Conservation (phyloP, 2,888 invertebrate species). For the Drosophila nr. fundita region DNA sequence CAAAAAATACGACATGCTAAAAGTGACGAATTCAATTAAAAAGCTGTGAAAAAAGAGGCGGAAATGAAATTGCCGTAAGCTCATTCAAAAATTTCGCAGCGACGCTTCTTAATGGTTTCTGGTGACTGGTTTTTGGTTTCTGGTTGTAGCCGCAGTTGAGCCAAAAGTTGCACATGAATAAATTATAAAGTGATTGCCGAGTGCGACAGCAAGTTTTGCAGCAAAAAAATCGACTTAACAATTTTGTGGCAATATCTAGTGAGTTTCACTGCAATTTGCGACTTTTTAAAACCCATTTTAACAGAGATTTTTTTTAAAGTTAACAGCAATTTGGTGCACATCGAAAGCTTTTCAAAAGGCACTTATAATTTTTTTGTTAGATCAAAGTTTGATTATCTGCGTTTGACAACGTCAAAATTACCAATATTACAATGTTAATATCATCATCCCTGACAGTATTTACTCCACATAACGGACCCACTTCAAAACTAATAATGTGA, state of each 20-base stretch:
- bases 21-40: slow-evolving; percentile 72
- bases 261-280: neutral
- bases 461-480: no score
- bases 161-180: slow-evolving; percentile 28
- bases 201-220: neutral
- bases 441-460: no score
- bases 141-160: slow-evolving; percentile 15
- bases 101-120: slow-evolving; percentile 25
- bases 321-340: neutral
- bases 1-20: slow-evolving; percentile 34
- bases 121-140: slow-evolving; percentile 8
- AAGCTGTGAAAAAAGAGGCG: slow-evolving; percentile 29
- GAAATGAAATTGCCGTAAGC: slow-evolving; percentile 70
- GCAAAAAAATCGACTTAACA: slow-evolving; percentile 6
- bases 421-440: no score
- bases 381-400: no score
- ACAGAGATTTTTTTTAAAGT: neutral
- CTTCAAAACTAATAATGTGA: no score
- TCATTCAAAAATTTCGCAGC: slow-evolving; percentile 28
- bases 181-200: slow-evolving; percentile 25
- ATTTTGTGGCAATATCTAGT: neutral
- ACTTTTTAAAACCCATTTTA: neutral
- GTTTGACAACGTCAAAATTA: no score
- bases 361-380: no score
- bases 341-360: neutral